Evolutionary conservation across 2,113 vertebrate species (phyloP), one percentile per base, ranked within the genome.

Genomic region (Rhea americana): DNA sequence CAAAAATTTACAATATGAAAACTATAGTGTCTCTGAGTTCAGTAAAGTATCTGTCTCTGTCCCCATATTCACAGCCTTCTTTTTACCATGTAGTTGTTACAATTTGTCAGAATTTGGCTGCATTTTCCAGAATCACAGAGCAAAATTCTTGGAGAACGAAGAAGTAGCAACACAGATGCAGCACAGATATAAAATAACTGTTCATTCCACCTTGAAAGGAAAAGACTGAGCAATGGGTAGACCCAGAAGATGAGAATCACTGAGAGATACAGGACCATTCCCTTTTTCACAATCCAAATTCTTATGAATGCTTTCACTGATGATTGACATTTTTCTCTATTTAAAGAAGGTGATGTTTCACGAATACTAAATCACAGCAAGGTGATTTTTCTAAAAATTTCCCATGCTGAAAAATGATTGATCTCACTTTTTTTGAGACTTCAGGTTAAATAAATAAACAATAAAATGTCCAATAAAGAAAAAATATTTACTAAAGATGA

Each of bases 121-220:
- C 0, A 0, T 11, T 3, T 79, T 93, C 37, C 39, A 22, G 18
- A 91, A 26, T 19, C 8, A 47, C 11, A 43, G 39, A 35, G 6
- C 37, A 19, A 55, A 89, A 32, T 14, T 24, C 7, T 72, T 68
- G 5, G 43, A 25, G 61, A 37, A 39, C n/a, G 8, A 59, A n/a
- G 45, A 47, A 1, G 2, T 39, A 18, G 12, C 0, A 3, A 18
- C 8, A 51, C 6, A 48, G 2, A 51, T 16, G 10, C 0, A 3
- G 20, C 10, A 51, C 7, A 37, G 13, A n/a, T 43, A 13, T 18
- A 76, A 50, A 9, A n/a, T 12, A 24, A 56, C 7, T 3, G 7
- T 76, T 65, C 7, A 24, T 61, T 85, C 63, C 13, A 50, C 3
- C 3, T 56, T 37, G 8, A 17, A 43, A 8, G 30, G 0, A 0